phyloP scores from a whole-genome alignment of 2,888 invertebrate genomes.

The Dolichopus griseipennis region DNA sequence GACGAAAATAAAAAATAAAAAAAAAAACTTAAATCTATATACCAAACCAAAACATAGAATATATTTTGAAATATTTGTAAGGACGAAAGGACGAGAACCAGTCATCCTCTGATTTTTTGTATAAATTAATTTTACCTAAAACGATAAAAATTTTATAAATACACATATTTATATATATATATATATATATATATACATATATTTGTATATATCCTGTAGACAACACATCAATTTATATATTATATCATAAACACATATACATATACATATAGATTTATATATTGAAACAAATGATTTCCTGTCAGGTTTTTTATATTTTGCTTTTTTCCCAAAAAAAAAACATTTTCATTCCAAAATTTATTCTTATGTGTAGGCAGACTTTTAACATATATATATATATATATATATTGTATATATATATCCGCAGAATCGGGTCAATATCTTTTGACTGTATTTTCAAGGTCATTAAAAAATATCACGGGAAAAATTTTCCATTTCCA shows the following conservation, averaged over 20 bases:
- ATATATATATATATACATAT: neutral
- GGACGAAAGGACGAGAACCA: too few species aligned
- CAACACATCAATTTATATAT: too few species aligned
- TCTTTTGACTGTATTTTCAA: slow-evolving; percentile 3
- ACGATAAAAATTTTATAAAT: neutral
- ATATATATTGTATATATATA: too few species aligned
- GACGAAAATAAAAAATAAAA: too few species aligned
- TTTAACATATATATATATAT: too few species aligned
- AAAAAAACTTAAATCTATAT: too few species aligned
- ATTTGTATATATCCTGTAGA: neutral
- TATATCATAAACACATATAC: too few species aligned
- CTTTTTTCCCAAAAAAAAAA: too few species aligned
- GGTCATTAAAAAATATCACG: neutral
- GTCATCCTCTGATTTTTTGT: too few species aligned
- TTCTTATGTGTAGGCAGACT: neutral
- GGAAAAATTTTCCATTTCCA: neutral
- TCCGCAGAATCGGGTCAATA: slow-evolving; percentile 11
- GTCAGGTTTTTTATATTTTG: neutral
- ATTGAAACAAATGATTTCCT: neutral
- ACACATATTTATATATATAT: neutral
- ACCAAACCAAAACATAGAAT: too few species aligned
- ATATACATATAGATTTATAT: neutral
- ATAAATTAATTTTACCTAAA: neutral
- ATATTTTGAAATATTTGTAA: too few species aligned
- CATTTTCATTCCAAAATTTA: neutral